Evolutionary conservation across 2,888 invertebrate species (phyloP), one percentile per base, ranked within the genome.

Genomic region (Andrena haemorrhoa): DNA sequence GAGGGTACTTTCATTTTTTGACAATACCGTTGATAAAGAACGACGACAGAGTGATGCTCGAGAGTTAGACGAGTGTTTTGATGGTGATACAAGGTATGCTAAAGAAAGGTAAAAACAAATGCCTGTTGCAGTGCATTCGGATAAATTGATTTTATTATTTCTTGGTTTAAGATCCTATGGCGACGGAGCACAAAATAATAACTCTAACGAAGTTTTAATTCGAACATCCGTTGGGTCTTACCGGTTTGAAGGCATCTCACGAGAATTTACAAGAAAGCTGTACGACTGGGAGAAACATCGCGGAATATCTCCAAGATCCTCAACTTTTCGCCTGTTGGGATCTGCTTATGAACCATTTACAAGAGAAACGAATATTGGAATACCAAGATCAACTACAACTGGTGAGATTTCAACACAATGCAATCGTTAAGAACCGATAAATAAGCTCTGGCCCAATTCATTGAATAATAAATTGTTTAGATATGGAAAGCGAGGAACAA

Each of bases 231-330:
- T 96, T 0, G 97, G 98, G 0, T 96, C 97, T 47, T 97, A 97
- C 92, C 96, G 97, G 91, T 98, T 98, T 91, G 96, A 97, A 95
- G 97, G 96, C 5, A 98, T 98, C 87, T 98, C 98, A 0, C 95
- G 97, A 61, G 98, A 98, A 87, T 98, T 98, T 93, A 98, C 98
- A 0, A 96, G 97, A 33, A 98, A 98, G 91, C 95, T 98, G 0
- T 98, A 98, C 93, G 98, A 98, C 93, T 98, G 98, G 98, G 97
- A 98, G 92, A 97, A 97, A 90, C 97, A 97, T n/a, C 95, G 96
- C 79, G 98, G 98, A 1, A 98, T 98, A 77, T 96, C 97, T 0
- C 98, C 98, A 0, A 98, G 98, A 93, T 96, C 96, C 0, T 98
- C 98, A 0, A 98, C 98, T 0, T 97, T 98, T 86, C 97, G 97